Evolutionary conservation across 2,888 invertebrate genomes (phyloP), one percentile per base, ranked within the genome.

Genomic region (Liopterus haemorrhoidalis): DNA sequence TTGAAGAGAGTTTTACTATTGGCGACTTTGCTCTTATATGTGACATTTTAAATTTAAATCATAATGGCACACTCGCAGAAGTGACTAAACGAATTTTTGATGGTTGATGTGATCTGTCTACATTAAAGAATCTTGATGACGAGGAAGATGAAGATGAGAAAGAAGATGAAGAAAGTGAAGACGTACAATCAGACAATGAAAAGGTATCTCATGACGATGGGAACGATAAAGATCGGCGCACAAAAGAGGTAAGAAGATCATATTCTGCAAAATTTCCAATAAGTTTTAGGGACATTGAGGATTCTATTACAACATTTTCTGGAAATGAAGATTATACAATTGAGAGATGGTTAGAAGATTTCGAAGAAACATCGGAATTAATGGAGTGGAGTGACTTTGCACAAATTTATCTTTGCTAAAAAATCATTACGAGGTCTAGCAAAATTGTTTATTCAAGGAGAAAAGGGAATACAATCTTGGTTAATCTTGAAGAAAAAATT

Each of bases 291-390:
- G 38, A 50, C 22, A 40, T 48, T 9, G 43, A 50, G 22, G 48
- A 45, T 5, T 38, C 45, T 5, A 44, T 42, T n/a, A 16, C 11
- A n/a, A 2, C 5, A 24, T 37, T 37, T 25, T 14, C 22, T 25
- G 37, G 25, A 8, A 12, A 15, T 39, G 12, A 39, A 11, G n/a
- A 2, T 9, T 45, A 32, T 14, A 24, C 48, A 2, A 15, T 49
- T 9, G 49, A 49, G 8, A 20, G 39, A n/a, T 49, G 46, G 47
- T 22, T 47, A 6, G 19, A 31, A 1, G 48, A 41, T 20, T 48
- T 48, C 21, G 41, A 50, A 32, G 50, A 50, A n/a, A 32, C 37
- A 5, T 30, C 41, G 2, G 15, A n/a, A 6, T 18, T 50, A 11
- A 38, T 45, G 16, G 31, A 15, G 1, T 49, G 47, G 47, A 22